Conservation (phyloP, 2,888 invertebrate species). For the Crossocerus cetratus region DNA sequence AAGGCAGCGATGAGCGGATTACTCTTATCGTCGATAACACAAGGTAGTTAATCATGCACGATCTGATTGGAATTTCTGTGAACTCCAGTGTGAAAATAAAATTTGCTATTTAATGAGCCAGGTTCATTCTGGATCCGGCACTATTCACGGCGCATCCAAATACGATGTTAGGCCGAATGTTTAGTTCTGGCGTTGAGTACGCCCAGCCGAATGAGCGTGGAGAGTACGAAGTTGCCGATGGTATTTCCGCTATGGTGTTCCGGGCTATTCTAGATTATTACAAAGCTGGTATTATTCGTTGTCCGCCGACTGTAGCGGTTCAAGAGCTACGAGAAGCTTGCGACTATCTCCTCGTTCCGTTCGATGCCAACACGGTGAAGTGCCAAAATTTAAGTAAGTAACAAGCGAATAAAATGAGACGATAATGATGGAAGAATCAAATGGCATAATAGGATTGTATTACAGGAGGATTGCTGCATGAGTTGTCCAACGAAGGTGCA, state of each 20-base stretch:
- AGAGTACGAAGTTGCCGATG: conserved; percentile 98
- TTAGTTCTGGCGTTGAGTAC: conserved; percentile 93
- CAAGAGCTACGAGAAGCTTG: conserved; percentile 98
- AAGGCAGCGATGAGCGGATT: conserved; percentile 85
- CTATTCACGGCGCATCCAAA: conserved; percentile 97
- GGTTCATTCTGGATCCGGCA: conserved; percentile 93
- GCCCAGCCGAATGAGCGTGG: conserved; percentile 97
- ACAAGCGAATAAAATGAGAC: conserved; percentile 72
- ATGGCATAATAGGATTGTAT: conserved; percentile 53
- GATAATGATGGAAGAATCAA: not conserved
- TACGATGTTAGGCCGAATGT: conserved; percentile 99
- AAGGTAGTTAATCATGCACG: conserved; percentile 72
- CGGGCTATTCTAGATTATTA: conserved; percentile 97
- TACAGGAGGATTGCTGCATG: conserved; percentile 94
- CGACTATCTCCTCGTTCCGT: conserved; percentile 98
- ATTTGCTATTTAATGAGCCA: conserved; percentile 27
- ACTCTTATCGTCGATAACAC: conserved; percentile 98
- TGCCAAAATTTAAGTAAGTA: conserved; percentile 95
- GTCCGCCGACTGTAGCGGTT: conserved; percentile 96
- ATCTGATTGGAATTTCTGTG: not conserved
- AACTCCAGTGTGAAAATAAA: not conserved
- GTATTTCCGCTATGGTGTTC: conserved; percentile 96
- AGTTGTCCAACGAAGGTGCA: conserved; percentile 99
- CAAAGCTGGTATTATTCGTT: conserved; percentile 92
- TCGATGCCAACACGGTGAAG: conserved; percentile 95